Conservation (phyloP, 2,888 invertebrate species). For the Nomada goodeniana region DNA sequence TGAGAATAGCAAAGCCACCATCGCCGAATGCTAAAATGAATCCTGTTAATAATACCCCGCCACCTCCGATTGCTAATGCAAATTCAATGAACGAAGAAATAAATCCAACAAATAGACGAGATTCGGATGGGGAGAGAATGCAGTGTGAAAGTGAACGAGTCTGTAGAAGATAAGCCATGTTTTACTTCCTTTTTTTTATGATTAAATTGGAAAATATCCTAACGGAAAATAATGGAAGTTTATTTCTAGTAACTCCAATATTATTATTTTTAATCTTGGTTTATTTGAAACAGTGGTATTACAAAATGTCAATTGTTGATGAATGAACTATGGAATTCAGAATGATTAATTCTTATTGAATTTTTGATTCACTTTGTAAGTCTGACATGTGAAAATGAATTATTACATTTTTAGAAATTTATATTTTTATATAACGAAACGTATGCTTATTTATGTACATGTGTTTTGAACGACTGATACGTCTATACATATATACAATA, state of each 20-base stretch:
- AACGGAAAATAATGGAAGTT: conserved; percentile 53
- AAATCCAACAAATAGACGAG: conserved; percentile 58
- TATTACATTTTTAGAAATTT: conserved; percentile 33
- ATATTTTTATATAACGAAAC: conserved; percentile 49
- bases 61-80: conserved; percentile 48
- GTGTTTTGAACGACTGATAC: conserved; percentile 5
- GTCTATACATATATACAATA: neutral
- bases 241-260: conserved; percentile 34
- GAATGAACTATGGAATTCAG: conserved; percentile 5
- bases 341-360: conserved; percentile 20
- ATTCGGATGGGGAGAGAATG: conserved; percentile 67
- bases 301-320: conserved; percentile 23
- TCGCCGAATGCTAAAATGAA: conserved; percentile 56
- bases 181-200: conserved; percentile 46
- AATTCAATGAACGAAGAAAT: conserved; percentile 65
- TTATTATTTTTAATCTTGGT: conserved; percentile 25
- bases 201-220: conserved; percentile 54
- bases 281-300: conserved; percentile 12
- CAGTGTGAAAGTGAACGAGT: conserved; percentile 68
- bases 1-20: conserved; percentile 55
- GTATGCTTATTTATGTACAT: conserved; percentile 24
- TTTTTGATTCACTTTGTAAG: neutral
- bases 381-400: conserved; percentile 15
- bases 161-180: conserved; percentile 62
- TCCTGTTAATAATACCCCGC: conserved; percentile 58